Evolutionary conservation across 1,140 invertebrate species (phyloP).

Genomic region (Lanistes nyassanus): DNA sequence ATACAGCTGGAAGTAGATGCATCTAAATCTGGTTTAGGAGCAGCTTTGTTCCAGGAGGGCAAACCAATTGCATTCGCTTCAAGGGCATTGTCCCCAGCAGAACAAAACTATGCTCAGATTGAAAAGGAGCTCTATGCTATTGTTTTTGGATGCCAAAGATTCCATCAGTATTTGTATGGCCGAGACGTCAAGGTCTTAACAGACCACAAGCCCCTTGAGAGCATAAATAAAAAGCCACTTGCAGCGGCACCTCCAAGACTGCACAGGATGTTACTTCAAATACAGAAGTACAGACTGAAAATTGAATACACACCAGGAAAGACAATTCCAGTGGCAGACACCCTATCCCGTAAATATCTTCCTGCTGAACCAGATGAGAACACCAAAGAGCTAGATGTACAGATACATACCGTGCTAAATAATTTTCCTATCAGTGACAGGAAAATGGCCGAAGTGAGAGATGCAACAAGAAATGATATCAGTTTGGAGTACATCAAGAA

Average conservation of each 20-base stretch:
- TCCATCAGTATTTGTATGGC: constrained; percentile 68
- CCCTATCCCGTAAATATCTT: constrained; percentile 26
- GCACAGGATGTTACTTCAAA: constrained; percentile 39
- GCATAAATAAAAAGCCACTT: constrained; percentile 37
- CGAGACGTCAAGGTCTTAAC: constrained; percentile 42
- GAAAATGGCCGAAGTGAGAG: constrained; percentile 9
- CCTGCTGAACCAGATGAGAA: not conserved
- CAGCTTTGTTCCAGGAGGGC: constrained; percentile 66
- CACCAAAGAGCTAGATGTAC: not conserved
- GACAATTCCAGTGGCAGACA: constrained; percentile 36
- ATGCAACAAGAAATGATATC: constrained; percentile 12
- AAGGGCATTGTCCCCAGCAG: constrained; percentile 58
- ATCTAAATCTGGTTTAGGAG: constrained; percentile 60
- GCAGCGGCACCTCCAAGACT: constrained; percentile 32
- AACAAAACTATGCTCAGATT: constrained; percentile 68
- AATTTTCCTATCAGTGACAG: constrained; percentile 5
- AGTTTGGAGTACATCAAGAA: not conserved
- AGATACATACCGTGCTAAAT: not conserved
- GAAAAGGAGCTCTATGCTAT: constrained; percentile 71
- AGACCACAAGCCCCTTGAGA: constrained; percentile 50
- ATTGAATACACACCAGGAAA: constrained; percentile 40
- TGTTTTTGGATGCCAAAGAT: constrained; percentile 68
- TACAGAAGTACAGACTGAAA: constrained; percentile 44
- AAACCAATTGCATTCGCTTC: constrained; percentile 66
- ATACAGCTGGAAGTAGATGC: constrained; percentile 35